phyloP scores from a whole-genome alignment of 2,797 vertebrate species.

The Telmatherina bonti region DNA sequence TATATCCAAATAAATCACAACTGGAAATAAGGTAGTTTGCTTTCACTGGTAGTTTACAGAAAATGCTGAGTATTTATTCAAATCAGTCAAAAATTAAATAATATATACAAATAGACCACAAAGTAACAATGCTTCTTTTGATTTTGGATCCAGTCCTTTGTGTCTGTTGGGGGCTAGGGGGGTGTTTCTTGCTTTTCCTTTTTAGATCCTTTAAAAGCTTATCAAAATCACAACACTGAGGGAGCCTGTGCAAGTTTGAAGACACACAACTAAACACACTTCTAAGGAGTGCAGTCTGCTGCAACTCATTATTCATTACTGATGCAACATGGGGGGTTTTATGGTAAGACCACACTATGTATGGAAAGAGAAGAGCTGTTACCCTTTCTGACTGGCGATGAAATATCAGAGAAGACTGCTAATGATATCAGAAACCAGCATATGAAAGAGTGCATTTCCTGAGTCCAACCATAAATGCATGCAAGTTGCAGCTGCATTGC shows the following conservation, averaged over 20 bases:
- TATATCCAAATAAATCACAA: no score
- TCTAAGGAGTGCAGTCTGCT: conserved; percentile 6
- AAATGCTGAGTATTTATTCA: no score
- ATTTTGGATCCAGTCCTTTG: no score
- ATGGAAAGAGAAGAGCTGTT: conserved; percentile 9
- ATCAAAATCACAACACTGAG: neutral
- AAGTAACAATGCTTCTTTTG: no score
- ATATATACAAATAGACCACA: no score
- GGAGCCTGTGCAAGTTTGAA: neutral
- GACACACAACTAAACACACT: conserved; percentile 13
- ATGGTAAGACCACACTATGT: conserved; percentile 12
- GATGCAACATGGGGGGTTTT: conserved; percentile 43
- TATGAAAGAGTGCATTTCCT: neutral
- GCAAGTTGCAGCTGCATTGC: neutral
- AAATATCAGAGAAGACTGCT: neutral
- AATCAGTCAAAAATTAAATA: no score
- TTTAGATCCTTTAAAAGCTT: neutral
- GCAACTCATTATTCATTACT: conserved; percentile 26
- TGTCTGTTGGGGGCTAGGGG: no score
- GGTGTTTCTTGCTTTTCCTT: neutral
- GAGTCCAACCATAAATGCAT: conserved; percentile 10
- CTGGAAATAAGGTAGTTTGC: no score
- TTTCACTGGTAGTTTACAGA: no score
- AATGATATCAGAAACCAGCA: conserved; percentile 4
- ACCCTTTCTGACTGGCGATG: neutral